A percentile compares a stretch with the other conserved stretches of the same genome.
Evolutionary conservation across 2,888 invertebrate genomes (phyloP).

Genomic region (Drosophila siamana): DNA sequence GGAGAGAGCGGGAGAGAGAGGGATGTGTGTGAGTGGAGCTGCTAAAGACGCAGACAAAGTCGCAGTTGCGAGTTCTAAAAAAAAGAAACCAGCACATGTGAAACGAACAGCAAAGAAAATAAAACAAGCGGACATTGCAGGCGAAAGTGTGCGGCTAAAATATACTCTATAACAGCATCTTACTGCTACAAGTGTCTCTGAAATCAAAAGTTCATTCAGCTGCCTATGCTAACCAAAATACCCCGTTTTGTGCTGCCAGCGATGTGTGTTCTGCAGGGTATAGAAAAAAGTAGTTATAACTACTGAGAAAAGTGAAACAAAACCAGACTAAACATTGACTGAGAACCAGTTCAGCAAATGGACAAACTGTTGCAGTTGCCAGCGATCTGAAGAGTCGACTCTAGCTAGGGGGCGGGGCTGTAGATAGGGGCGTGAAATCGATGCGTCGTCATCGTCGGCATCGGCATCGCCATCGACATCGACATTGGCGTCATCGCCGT

Average conservation of each 20-base stretch:
- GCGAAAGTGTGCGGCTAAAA: not conserved
- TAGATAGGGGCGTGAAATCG: constrained; percentile 69
- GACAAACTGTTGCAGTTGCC: constrained; percentile 58
- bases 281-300: constrained; percentile 54
- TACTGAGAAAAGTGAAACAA: constrained; percentile 79
- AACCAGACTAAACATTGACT: constrained; percentile 79
- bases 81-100: constrained; percentile 62
- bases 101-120: constrained; percentile 32
- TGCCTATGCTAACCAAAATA: not conserved
- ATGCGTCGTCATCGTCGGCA: constrained; percentile 70
- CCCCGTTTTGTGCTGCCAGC: not conserved
- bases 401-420: constrained; percentile 4
- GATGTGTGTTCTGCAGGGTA: constrained; percentile 4
- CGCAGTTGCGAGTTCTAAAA: constrained; percentile 53
- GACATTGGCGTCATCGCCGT: constrained; percentile 32
- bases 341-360: constrained; percentile 80
- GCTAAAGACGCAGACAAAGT: constrained; percentile 56
- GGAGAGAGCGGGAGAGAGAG: constrained; percentile 2
- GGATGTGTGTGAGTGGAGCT: constrained; percentile 13
- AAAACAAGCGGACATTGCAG: constrained; percentile 4
- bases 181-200: too few species aligned
- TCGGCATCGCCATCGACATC: constrained; percentile 58
- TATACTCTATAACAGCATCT: constrained; percentile 2
- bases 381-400: constrained; percentile 27
- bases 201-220: too few species aligned